phyloP scores from a whole-genome alignment of 2,888 invertebrate genomes.

The Dynastes maya region DNA sequence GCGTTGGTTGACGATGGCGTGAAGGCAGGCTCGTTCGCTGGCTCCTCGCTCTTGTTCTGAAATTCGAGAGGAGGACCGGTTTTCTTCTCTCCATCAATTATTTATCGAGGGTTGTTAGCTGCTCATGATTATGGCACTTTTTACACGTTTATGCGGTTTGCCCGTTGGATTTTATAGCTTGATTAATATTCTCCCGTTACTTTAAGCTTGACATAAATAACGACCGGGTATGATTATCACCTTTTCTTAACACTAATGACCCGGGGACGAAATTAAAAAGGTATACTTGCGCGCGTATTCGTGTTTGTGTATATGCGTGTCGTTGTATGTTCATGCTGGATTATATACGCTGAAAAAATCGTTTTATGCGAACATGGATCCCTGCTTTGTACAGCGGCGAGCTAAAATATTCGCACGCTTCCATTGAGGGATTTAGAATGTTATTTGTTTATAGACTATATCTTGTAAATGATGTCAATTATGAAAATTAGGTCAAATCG shows the following conservation, averaged over 20 bases:
- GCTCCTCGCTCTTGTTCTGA: constrained; percentile 37
- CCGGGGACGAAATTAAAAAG: constrained; percentile 45
- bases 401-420: too few relatives aligned
- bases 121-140: constrained; percentile 70
- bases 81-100: constrained; percentile 66
- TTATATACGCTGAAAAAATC: constrained; percentile 13
- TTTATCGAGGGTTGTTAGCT: constrained; percentile 70
- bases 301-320: constrained; percentile 24
- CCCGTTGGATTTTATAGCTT: constrained; percentile 69
- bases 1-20: constrained; percentile 10
- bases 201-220: constrained; percentile 54
- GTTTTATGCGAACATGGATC: neutral
- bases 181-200: constrained; percentile 67
- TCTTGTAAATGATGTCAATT: too few relatives aligned
- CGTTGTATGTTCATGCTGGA: neutral
- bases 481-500: too few relatives aligned
- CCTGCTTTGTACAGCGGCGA: too few relatives aligned
- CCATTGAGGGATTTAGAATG: too few relatives aligned
- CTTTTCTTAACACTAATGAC: constrained; percentile 48
- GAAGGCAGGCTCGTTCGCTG: constrained; percentile 41
- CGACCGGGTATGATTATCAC: constrained; percentile 47
- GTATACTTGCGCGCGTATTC: neutral
- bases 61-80: constrained; percentile 60
- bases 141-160: constrained; percentile 70
- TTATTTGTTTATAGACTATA: too few relatives aligned